These are phyloP conservation scores for Apeltes quadracus DNA, from an alignment of 2,113 vertebrate species.

Conservation along the genomic window DNA sequence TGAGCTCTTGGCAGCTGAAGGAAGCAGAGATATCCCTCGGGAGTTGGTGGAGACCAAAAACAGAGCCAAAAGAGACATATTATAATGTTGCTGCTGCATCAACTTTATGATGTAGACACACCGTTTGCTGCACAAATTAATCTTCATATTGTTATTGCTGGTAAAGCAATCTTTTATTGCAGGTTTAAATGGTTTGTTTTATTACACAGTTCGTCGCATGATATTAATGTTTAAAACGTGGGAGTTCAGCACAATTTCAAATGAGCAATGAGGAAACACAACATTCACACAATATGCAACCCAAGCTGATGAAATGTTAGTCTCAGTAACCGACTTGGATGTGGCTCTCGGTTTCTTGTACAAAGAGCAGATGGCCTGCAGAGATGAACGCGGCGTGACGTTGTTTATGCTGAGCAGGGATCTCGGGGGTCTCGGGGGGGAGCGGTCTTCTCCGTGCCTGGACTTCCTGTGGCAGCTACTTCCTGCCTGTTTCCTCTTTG, in stretches of 20 bases:
- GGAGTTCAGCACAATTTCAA: background rate
- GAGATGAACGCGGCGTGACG: constrained; percentile 41
- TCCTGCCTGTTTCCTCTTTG: constrained; percentile 79
- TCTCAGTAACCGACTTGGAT: too few relatives aligned
- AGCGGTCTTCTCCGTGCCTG: constrained; percentile 70
- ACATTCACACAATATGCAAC: background rate
- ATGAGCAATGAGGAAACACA: background rate
- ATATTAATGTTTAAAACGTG: background rate
- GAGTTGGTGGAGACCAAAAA: background rate
- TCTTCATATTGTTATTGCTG: too few relatives aligned
- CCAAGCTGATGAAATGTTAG: background rate
- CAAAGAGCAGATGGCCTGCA: constrained; percentile 8
- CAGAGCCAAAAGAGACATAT: background rate
- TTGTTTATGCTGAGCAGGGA: constrained; percentile 47
- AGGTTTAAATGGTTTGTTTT: background rate
- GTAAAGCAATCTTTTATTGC: background rate
- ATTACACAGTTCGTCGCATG: background rate
- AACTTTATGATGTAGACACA: background rate
- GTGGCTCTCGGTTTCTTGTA: too few relatives aligned
- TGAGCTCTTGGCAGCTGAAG: background rate
- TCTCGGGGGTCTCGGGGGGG: constrained; percentile 56
- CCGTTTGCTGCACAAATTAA: too few relatives aligned
- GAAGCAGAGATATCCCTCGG: background rate
- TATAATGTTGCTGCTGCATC: background rate
- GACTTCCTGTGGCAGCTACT: constrained; percentile 76